These are phyloP conservation scores for Acanthurus tractus DNA, from an alignment of 2,797 vertebrate species.

Conservation along the genomic window DNA sequence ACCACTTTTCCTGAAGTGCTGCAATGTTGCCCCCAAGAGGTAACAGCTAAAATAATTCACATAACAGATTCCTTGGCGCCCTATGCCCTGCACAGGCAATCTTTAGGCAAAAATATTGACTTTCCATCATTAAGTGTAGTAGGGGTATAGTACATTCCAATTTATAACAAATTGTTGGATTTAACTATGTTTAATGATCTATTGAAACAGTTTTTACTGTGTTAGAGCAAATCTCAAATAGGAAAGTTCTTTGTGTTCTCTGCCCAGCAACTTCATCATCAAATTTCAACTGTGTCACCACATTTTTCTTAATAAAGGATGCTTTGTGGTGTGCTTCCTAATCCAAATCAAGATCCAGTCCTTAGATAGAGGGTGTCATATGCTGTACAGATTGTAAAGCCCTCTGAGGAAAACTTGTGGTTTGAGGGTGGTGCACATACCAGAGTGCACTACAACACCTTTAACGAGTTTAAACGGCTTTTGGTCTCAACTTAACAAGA, in stretches of 20 bases:
- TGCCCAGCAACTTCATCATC: not conserved
- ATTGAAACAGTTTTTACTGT: not conserved
- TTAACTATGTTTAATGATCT: conserved; percentile 21
- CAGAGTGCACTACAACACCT: not conserved
- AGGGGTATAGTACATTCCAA: conserved; percentile 1
- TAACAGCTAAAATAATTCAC: conserved; percentile 25
- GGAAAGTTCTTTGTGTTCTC: not conserved
- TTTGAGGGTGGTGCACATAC: not conserved
- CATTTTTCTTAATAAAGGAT: not conserved
- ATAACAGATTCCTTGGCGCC: not conserved
- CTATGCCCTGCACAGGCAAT: not conserved
- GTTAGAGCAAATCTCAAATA: not conserved
- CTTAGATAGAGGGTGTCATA: not conserved
- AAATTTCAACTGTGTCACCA: not conserved
- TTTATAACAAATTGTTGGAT: not conserved
- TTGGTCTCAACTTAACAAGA: conserved; percentile 2
- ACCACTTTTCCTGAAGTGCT: conserved; percentile 11
- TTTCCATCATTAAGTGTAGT: conserved; percentile 34
- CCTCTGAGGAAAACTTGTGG: not conserved
- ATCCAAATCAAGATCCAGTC: not conserved
- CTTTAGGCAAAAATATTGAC: conserved; percentile 16
- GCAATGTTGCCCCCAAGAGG: conserved; percentile 67
- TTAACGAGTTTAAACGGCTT: not conserved
- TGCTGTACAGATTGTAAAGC: not conserved
- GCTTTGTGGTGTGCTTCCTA: not conserved